phyloP scores from a whole-genome alignment of 2,113 vertebrate species.

The Hyperopisus bebe region DNA sequence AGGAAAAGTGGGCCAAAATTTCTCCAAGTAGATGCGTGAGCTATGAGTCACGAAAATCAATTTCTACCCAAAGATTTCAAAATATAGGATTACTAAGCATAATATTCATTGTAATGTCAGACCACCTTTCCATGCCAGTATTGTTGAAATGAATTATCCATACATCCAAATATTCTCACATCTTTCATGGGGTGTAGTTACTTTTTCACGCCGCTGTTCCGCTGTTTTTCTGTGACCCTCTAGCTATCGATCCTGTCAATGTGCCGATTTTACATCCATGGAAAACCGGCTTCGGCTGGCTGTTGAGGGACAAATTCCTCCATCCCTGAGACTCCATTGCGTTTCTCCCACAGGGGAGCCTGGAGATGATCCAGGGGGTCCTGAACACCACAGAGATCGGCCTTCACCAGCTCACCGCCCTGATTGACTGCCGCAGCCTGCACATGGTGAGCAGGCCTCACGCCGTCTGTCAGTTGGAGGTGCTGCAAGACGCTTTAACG shows the following conservation, averaged over 20 bases:
- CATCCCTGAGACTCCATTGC: not conserved
- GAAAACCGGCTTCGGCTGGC: not conserved
- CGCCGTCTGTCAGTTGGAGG: not conserved
- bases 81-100: not conserved
- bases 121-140: not conserved
- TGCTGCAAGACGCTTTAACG: not conserved
- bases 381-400: constrained; percentile 87
- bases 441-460: constrained; percentile 76
- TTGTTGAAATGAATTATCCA: not conserved
- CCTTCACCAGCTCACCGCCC: constrained; percentile 90
- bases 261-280: not conserved
- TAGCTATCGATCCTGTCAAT: not conserved
- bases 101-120: not conserved
- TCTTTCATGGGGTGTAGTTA: not conserved
- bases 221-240: not conserved
- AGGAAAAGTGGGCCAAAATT: not conserved
- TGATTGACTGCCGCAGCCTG: constrained; percentile 94
- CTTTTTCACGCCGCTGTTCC: not conserved
- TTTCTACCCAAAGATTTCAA: not conserved
- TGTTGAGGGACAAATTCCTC: not conserved
- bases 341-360: constrained; percentile 64
- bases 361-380: constrained; percentile 79
- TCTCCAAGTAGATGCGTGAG: not conserved
- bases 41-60: not conserved
- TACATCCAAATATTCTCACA: not conserved